phyloP scores from a whole-genome alignment of 2,113 vertebrate genomes.

The Ophiodon elongatus region DNA sequence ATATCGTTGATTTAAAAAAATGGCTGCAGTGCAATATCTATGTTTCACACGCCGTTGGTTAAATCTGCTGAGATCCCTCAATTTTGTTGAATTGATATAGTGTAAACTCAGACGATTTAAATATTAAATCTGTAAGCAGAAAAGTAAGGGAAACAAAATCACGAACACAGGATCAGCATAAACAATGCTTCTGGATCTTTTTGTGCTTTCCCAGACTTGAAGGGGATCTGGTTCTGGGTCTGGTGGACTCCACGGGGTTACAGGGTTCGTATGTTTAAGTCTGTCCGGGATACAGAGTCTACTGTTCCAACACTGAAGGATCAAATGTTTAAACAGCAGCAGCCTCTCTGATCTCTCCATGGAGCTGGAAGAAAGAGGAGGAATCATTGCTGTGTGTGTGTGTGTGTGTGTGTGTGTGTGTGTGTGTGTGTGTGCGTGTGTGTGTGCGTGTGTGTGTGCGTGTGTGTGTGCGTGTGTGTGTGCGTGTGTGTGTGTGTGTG shows the following conservation, averaged over 20 bases:
- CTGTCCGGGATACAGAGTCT: constrained; percentile 11
- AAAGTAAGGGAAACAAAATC: neutral
- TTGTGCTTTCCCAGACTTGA: neutral
- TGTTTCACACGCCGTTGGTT: neutral
- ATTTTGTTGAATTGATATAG: neutral
- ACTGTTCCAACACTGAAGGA: constrained; percentile 33
- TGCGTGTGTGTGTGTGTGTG: constrained; percentile 9
- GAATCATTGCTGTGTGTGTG: constrained; percentile 15
- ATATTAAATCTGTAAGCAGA: neutral
- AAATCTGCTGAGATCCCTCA: neutral
- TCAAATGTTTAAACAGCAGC: constrained; percentile 55
- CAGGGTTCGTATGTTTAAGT: constrained; percentile 2
- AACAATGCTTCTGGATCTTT: neutral
- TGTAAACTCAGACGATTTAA: neutral
- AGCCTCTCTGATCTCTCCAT: constrained; percentile 60
- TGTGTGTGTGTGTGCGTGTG: constrained; percentile 29
- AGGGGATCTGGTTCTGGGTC: neutral
- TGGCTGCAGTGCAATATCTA: neutral
- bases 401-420: constrained; percentile 37
- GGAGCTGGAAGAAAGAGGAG: constrained; percentile 43
- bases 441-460: constrained; percentile 14
- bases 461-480: constrained; percentile 25
- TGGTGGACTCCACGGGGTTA: constrained; percentile 14
- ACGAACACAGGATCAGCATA: neutral
- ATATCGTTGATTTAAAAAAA: neutral